Percentiles rank a stretch among this genome's conserved stretches.
Conservation (phyloP, 2,113 vertebrate genomes). For the Clarias magur region DNA sequence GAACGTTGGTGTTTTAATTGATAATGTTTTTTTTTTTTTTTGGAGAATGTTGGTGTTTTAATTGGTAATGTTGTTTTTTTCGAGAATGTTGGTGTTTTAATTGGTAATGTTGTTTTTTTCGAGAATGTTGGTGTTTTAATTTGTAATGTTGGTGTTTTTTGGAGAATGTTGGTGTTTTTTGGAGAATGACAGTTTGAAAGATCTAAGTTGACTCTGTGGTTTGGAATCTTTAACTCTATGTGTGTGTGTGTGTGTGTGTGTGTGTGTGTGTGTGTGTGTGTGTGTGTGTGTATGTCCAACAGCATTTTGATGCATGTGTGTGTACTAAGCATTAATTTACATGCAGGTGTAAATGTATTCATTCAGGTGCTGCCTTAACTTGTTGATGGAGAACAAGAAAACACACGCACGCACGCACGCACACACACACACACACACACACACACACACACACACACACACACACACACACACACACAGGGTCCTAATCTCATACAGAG, state of each 20-base stretch:
- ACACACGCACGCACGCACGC: no score
- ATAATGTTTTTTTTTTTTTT: not conserved
- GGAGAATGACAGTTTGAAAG: not conserved
- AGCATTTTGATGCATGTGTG: constrained; percentile 14
- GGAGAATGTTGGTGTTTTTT: no score
- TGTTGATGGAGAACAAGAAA: not conserved
- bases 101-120: not conserved
- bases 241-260: not conserved
- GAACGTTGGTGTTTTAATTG: no score
- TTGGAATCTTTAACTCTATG: no score
- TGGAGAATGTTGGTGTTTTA: not conserved
- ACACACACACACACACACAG: constrained; percentile 29
- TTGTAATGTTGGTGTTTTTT: no score
- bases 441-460: constrained; percentile 11
- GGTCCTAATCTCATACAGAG: not conserved
- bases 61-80: not conserved
- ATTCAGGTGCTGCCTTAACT: not conserved
- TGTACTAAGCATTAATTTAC: constrained; percentile 33
- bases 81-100: not conserved
- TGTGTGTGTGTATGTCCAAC: constrained; percentile 24
- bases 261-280: not conserved
- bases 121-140: no score
- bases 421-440: not conserved
- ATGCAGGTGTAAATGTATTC: constrained; percentile 11
- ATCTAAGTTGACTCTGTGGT: no score